Evolutionary conservation across 2,797 vertebrate species (phyloP).

Genomic region (Sternotherus odoratus): DNA sequence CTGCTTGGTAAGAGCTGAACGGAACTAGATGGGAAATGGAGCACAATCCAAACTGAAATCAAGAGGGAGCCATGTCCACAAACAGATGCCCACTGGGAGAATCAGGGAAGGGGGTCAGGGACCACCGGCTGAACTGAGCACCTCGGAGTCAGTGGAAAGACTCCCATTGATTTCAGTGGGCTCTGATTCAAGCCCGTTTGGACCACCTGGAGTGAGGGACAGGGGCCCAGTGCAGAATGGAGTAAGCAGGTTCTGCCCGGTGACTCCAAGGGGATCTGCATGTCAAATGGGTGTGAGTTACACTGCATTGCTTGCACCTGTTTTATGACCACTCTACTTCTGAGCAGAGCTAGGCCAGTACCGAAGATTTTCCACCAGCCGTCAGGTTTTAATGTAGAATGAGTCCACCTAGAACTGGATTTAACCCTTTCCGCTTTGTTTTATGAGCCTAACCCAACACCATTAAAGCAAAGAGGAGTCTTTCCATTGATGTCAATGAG

Average conservation of each 20-base stretch:
- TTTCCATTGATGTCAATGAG: constrained; percentile 38
- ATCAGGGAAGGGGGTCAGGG: neutral
- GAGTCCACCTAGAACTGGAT: accelerated
- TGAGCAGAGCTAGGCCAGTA: neutral
- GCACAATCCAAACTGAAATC: neutral
- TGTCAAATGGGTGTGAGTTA: neutral
- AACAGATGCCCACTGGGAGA: neutral
- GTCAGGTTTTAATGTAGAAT: neutral
- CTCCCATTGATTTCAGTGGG: neutral
- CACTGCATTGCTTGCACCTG: neutral
- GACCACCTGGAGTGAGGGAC: neutral
- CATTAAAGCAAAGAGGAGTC: constrained; percentile 39
- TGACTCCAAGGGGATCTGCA: neutral
- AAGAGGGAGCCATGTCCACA: neutral
- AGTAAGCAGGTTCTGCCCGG: neutral
- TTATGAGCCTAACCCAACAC: constrained; percentile 53
- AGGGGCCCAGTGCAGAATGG: neutral
- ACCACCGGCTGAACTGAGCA: neutral
- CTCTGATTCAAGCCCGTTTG: neutral
- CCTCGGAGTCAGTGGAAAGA: neutral
- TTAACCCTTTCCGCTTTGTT: neutral
- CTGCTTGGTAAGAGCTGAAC: neutral
- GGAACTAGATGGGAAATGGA: neutral
- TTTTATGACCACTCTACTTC: neutral
- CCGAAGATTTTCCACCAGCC: neutral